Conservation (phyloP, 2,888 invertebrate genomes). For the Desoria tigrina region DNA sequence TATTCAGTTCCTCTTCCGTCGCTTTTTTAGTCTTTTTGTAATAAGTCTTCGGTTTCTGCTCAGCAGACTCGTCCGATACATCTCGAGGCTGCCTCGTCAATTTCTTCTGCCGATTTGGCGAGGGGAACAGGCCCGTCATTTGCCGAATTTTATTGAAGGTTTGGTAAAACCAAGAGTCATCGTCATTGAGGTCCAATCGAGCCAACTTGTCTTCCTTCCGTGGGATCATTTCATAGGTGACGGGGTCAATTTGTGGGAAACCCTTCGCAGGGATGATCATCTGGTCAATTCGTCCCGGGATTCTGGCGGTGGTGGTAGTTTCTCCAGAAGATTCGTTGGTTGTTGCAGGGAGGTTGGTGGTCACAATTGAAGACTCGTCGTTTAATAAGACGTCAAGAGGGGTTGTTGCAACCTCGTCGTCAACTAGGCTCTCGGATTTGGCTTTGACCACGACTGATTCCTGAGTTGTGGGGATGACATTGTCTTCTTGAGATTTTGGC, state of each 20-base stretch:
- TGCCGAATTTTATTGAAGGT: slow-evolving; percentile 10
- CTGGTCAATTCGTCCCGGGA: slow-evolving; percentile 5
- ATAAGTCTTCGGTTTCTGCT: neutral
- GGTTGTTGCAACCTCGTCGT: slow-evolving; percentile 11
- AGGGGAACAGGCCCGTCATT: slow-evolving; percentile 6
- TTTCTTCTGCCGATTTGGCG: neutral
- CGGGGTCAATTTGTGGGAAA: slow-evolving; percentile 29
- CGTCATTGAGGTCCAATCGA: slow-evolving; percentile 27
- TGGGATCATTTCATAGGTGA: slow-evolving; percentile 28
- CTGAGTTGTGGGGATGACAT: neutral
- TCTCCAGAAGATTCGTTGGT: slow-evolving; percentile 13
- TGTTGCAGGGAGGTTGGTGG: neutral
- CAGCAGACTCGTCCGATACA: neutral
- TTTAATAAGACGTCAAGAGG: neutral
- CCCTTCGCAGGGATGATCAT: slow-evolving; percentile 30
- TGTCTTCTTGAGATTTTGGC: too few relatives aligned
- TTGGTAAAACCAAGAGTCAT: slow-evolving; percentile 11
- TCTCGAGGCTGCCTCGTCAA: neutral
- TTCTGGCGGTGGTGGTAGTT: slow-evolving; percentile 8
- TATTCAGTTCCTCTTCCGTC: neutral
- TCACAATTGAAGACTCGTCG: slow-evolving; percentile 17
- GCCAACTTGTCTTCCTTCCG: slow-evolving; percentile 18
- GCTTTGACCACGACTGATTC: neutral
- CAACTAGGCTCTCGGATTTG: neutral
- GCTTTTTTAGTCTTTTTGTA: slow-evolving; percentile 16